These are phyloP conservation scores for Drosophila subpulchrella DNA, from an alignment of 1,140 invertebrate genomes.

Conservation along the genomic window DNA sequence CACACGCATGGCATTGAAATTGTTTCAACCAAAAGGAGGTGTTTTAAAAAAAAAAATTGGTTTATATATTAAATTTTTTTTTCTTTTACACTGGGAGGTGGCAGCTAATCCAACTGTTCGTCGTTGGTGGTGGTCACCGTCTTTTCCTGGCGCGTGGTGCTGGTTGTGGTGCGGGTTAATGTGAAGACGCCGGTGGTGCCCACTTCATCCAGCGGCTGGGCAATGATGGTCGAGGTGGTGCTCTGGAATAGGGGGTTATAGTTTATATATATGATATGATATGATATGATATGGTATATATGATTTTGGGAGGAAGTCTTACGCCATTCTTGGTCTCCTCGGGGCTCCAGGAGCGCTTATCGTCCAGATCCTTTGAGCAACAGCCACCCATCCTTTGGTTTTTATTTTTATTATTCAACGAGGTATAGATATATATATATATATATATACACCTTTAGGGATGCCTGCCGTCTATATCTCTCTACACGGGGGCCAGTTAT, in stretches of 20 bases:
- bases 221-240: constrained; percentile 79
- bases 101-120: constrained; percentile 21
- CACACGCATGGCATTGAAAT: constrained; percentile 30
- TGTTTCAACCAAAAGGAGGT: constrained; percentile 16
- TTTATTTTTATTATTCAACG: neutral
- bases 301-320: constrained; percentile 7
- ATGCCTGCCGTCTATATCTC: neutral
- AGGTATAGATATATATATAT: neutral
- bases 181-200: constrained; percentile 75
- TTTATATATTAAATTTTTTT: neutral
- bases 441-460: neutral
- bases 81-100: neutral
- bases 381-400: constrained; percentile 62
- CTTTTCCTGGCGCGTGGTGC: constrained; percentile 45
- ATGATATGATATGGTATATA: neutral
- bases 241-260: constrained; percentile 39
- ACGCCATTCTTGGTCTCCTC: constrained; percentile 80
- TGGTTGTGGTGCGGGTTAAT: constrained; percentile 56
- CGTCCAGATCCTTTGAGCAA: constrained; percentile 78
- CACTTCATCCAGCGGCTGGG: constrained; percentile 73
- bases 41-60: constrained; percentile 16
- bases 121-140: constrained; percentile 43
- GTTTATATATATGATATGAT: neutral
- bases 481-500: neutral
- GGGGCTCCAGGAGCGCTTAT: constrained; percentile 79